Percentiles rank a stretch among this genome's conserved stretches.
Evolutionary conservation across 2,888 invertebrate species (phyloP).

Genomic region (Danaus chrysippus): DNA sequence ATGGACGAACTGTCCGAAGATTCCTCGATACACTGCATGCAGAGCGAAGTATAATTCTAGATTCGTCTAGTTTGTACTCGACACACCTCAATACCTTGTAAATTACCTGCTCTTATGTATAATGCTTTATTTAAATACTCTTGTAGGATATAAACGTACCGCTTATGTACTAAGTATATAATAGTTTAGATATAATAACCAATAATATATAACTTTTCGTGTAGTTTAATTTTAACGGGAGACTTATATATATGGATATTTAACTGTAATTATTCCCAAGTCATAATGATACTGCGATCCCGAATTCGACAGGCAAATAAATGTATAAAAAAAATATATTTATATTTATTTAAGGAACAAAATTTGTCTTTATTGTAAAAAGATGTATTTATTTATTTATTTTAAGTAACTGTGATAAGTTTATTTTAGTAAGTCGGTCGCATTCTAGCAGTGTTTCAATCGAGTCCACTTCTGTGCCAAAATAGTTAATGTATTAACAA

Average conservation of each 20-base stretch:
- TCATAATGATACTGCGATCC: too few relatives aligned
- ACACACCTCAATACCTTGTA: conserved; percentile 8
- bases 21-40: conserved; percentile 92
- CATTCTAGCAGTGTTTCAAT: conserved; percentile 9
- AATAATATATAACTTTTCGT: too few relatives aligned
- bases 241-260: too few relatives aligned
- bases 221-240: too few relatives aligned
- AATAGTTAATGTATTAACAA: conserved; percentile 23
- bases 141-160: too few relatives aligned
- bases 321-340: conserved; percentile 11
- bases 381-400: conserved; percentile 67
- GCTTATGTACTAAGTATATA: too few relatives aligned
- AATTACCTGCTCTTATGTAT: not conserved
- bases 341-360: conserved; percentile 33
- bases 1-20: conserved; percentile 93
- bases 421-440: conserved; percentile 25
- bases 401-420: conserved; percentile 67
- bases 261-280: too few relatives aligned
- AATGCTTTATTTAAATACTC: too few relatives aligned
- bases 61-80: not conserved
- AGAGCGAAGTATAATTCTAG: conserved; percentile 83
- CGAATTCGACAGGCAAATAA: too few relatives aligned
- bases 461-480: conserved; percentile 21
- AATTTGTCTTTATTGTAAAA: conserved; percentile 54
- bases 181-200: too few relatives aligned